Base-by-base conservation (phyloP, 2,888 invertebrate genomes). In the Drosophila demipolita region DNA sequence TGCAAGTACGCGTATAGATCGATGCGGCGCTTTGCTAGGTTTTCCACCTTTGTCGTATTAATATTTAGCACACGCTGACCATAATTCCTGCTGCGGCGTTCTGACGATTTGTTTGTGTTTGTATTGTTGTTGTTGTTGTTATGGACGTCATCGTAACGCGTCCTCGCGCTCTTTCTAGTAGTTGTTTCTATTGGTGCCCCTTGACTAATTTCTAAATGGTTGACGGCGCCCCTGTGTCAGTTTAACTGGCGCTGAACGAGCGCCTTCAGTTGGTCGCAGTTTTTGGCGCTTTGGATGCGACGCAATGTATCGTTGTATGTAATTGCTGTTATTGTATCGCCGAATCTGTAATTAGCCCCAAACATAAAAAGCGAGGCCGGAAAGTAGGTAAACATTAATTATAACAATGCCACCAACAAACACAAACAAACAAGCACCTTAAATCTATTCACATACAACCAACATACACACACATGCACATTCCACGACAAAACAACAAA, bases 341-440 rank as follows among this genome's bases (percentile, higher is more conserved):
- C 77, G 79, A 89, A 91, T 82, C 91, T 92, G 87, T 80, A 90
- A 91, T 85, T 87, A 87, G 81, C 48, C 54, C 48, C 53, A 17
- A n/a, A 32, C 55, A 53, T 38, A 32, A 66, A 66, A 50, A 66
- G 53, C 35, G 35, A 26, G 40, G 40, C 32, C 32, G 36, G n/a
- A 57, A 54, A 48, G 55, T 66, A 67, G 76, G 67, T 72, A 88
- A 78, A 83, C 83, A 88, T 84, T 86, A 84, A 88, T 84, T 83
- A 88, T 71, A 80, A 75, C 66, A 87, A 85, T 76, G 74, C 38
- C 55, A 38, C 11, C 38, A 54, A 33, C n/a, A 45, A 20, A 4
- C 20, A 45, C 45, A 45, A 23, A 45, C 66, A 74, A 80, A 59
- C 66, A 74, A 80, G 61, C 71, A 68, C 48, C 64, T 15, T 8